A percentile compares a stretch with the other conserved stretches of the same genome.
phyloP scores from a whole-genome alignment of 2,113 vertebrate species.

The Tauraco erythrolophus region DNA sequence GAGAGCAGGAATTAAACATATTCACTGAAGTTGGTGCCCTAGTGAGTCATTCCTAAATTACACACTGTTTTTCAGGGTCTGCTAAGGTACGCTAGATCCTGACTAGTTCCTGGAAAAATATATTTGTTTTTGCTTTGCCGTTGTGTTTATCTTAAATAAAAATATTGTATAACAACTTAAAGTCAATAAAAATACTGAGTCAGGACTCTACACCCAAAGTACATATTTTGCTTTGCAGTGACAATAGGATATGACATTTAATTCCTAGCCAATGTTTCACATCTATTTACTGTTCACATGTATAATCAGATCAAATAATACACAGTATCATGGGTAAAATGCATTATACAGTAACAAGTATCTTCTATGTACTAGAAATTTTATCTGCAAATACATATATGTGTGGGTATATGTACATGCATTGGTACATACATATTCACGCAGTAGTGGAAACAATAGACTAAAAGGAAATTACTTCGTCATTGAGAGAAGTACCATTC shows the following conservation, averaged over 20 bases:
- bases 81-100: background rate
- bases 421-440: background rate
- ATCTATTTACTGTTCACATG: background rate
- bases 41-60: slow-evolving; percentile 18
- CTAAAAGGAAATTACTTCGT: background rate
- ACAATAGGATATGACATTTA: background rate
- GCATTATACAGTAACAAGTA: background rate
- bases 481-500: background rate
- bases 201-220: slow-evolving; percentile 17
- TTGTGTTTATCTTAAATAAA: slow-evolving; percentile 13
- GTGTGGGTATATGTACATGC: background rate
- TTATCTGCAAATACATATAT: background rate
- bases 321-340: background rate
- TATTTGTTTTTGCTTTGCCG: background rate
- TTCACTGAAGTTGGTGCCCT: background rate
- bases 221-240: background rate
- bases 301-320: background rate
- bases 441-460: background rate
- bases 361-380: background rate
- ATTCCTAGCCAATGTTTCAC: background rate
- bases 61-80: background rate
- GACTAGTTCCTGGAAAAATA: slow-evolving; percentile 33
- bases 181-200: slow-evolving; percentile 48
- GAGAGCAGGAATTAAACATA: background rate
- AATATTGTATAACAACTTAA: background rate